Evolutionary conservation across 2,797 vertebrate genomes (phyloP).

Genomic region (Rousettus madagascariensis): DNA sequence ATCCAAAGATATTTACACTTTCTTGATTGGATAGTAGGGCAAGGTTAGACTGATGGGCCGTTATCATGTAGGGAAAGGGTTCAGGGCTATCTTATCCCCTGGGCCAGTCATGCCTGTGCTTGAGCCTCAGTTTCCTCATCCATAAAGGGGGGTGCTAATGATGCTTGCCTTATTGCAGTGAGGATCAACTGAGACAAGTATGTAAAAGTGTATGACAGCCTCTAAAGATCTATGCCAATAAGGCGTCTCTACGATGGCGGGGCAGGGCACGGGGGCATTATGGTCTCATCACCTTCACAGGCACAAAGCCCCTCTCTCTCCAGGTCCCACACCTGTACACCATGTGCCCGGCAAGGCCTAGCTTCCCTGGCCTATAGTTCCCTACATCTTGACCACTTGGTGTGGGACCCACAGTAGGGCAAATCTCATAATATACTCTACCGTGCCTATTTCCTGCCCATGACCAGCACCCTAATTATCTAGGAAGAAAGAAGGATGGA

Average conservation of each 20-base stretch:
- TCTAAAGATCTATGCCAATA: too few relatives aligned
- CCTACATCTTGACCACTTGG: not conserved
- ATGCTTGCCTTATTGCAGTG: not conserved
- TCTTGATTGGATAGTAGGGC: not conserved
- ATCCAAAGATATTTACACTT: not conserved
- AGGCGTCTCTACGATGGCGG: not conserved
- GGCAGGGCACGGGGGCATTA: fast-evolving
- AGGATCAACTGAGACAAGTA: not conserved
- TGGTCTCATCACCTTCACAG: not conserved
- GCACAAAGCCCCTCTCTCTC: not conserved
- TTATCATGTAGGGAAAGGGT: not conserved
- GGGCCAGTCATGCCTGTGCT: not conserved
- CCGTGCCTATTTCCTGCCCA: not conserved
- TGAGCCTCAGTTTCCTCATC: not conserved
- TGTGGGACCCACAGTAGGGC: not conserved
- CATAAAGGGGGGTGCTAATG: not conserved
- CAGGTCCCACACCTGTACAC: not conserved
- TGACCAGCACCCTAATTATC: not conserved
- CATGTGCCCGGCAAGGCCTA: not conserved
- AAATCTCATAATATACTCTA: not conserved
- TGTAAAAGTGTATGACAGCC: too few relatives aligned
- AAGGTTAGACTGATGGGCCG: not conserved
- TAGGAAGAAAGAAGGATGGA: not conserved
- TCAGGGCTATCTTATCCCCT: not conserved
- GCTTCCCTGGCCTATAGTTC: not conserved